Conservation (phyloP, 2,888 invertebrate genomes). For the Dicranocentrus wangi region DNA sequence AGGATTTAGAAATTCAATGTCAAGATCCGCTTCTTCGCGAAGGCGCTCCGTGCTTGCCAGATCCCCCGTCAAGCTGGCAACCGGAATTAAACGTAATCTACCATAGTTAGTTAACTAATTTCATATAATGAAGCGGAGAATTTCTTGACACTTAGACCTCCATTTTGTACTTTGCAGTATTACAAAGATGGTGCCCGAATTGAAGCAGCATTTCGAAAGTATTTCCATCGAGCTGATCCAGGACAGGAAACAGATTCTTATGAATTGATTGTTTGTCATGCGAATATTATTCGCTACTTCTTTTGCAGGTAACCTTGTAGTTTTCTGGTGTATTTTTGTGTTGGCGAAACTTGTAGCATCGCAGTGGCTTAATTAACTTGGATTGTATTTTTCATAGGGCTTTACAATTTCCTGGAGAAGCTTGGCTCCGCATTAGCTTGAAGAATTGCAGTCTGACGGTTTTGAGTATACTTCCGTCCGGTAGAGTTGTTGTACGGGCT, state of each 20-base stretch:
- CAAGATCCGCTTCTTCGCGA: constrained; percentile 88
- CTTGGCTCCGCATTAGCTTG: constrained; percentile 93
- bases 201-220: constrained; percentile 94
- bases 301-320: constrained; percentile 91
- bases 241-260: constrained; percentile 87
- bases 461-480: constrained; percentile 78
- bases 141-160: too few species aligned
- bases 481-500: constrained; percentile 86
- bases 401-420: constrained; percentile 96
- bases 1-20: constrained; percentile 76
- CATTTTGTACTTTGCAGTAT: too few species aligned
- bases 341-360: too few species aligned
- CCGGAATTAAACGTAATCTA: constrained; percentile 87
- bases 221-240: constrained; percentile 91
- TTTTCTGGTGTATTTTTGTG: too few species aligned
- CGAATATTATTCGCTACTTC: constrained; percentile 96
- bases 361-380: too few species aligned
- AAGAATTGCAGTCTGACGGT: constrained; percentile 96
- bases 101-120: too few species aligned
- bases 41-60: constrained; percentile 95
- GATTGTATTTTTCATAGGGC: too few species aligned
- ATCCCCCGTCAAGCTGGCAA: constrained; percentile 90
- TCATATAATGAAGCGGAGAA: too few species aligned
- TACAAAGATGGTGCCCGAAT: constrained; percentile 94
- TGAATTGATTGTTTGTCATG: constrained; percentile 96